Base-by-base conservation (phyloP, 2,888 invertebrate genomes). In the Sesia bembeciformis region DNA sequence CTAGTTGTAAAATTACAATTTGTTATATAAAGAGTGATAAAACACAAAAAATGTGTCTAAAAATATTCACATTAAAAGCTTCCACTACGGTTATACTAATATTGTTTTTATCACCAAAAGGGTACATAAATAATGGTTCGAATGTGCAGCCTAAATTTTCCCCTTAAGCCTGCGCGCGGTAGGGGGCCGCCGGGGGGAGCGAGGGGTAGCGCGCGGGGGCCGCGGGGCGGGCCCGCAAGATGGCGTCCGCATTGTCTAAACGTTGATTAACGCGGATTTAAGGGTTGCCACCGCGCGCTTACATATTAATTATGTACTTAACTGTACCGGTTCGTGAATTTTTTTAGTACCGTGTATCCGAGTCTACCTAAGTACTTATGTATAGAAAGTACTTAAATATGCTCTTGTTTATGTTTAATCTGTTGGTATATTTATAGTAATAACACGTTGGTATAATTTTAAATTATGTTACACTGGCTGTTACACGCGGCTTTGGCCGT, bases 221-320 rank as follows among this genome's bases (percentile, higher is more conserved):
- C 63, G 60, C 61, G 68, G 58, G 53, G 54, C 62, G 63, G 58
- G 49, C 7, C 40, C 50, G 6, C 85, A 86, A 84, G 75, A 86
- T 86, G 86, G 86, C 86, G 74, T 80, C 78, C 78, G 77, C 74
- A 81, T 85, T 86, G 87, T 85, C 86, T 87, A 79, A 83, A 75
- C 75, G 76, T 80, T 85, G 86, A 85, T 87, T 85, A 86, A 78
- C 76, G 83, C 77, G 72, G 79, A 80, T 81, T 81, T 78, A 77
- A 78, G 82, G 81, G 80, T 75, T 72, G 76, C 68, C 74, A 8
- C 46, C 53, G 61, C 68, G 64, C 66, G 78, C 76, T 78, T 81
- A 85, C 84, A 84, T 86, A 84, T 85, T 88, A 87, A 88, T 87
- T 87, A 88, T 87, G 78, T 87, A 81, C 82, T 83, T 76, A 80